Percentiles rank a stretch among this genome's conserved stretches.
Conservation (phyloP, 2,113 vertebrate genomes). For the Lucifuga dentata region DNA sequence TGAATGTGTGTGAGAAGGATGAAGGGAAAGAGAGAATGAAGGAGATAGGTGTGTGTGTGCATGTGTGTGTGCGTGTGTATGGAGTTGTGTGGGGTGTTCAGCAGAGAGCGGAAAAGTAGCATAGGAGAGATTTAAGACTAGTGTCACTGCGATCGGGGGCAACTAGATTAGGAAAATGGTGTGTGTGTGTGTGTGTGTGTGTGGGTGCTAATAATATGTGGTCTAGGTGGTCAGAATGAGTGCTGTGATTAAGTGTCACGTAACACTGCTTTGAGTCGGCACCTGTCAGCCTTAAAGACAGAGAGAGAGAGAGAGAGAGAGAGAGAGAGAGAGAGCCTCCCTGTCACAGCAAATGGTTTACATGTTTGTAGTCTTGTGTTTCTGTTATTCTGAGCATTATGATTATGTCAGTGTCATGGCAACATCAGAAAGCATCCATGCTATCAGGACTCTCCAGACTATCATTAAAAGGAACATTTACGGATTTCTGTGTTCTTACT, state of each 20-base stretch:
- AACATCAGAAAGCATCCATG: too few species aligned
- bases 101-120: background rate
- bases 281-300: background rate
- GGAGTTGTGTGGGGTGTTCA: conserved; percentile 18
- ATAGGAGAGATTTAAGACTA: conserved; percentile 10
- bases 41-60: background rate
- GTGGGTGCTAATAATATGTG: conserved; percentile 14
- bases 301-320: background rate
- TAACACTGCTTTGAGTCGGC: background rate
- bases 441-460: too few species aligned
- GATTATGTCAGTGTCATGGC: too few species aligned
- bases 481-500: too few species aligned
- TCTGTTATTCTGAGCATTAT: too few species aligned
- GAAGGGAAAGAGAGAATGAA: background rate
- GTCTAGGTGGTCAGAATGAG: conserved; percentile 13
- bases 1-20: background rate
- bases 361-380: too few species aligned
- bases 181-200: background rate
- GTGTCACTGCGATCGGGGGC: conserved; percentile 17
- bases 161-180: background rate
- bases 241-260: conserved; percentile 15
- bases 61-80: background rate
- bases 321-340: too few species aligned
- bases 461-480: too few species aligned
- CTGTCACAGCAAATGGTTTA: background rate